phyloP scores from a whole-genome alignment of 2,888 invertebrate species.

The Neoitamus cyanurus region DNA sequence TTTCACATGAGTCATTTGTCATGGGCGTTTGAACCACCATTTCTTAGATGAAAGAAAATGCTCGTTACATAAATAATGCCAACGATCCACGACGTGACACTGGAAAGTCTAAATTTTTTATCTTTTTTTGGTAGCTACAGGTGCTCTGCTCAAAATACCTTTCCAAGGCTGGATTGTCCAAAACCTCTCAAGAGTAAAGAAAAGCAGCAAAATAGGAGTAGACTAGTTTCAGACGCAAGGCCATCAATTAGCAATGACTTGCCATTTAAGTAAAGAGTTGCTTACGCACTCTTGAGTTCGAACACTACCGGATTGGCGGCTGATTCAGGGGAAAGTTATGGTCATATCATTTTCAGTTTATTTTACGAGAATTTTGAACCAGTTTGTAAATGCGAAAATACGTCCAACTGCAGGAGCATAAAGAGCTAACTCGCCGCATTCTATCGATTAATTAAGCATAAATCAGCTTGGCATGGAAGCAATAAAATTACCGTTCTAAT shows the following conservation, averaged over 20 bases:
- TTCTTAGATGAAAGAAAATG: not conserved
- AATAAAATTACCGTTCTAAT: not conserved
- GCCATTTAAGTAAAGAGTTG: not conserved
- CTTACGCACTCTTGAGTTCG: not conserved
- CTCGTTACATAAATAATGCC: not conserved
- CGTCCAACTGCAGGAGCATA: not conserved
- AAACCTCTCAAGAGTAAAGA: slow-evolving; percentile 2
- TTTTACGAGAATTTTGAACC: not conserved
- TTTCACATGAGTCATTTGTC: not conserved
- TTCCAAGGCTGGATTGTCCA: not conserved
- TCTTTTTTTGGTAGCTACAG: not conserved
- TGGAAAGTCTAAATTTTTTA: not conserved
- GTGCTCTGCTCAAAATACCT: not conserved
- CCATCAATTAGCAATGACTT: slow-evolving; percentile 15
- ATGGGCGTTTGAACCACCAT: not conserved
- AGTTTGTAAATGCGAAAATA: not conserved
- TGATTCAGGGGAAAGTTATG: not conserved
- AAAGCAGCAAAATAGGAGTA: not conserved
- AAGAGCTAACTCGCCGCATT: not conserved
- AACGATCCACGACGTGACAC: slow-evolving; percentile 5
- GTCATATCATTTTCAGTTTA: not conserved
- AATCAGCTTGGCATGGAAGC: not conserved
- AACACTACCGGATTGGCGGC: not conserved
- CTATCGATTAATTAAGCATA: not conserved
- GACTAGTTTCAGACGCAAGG: slow-evolving; percentile 10